Conservation (phyloP, 2,113 vertebrate genomes). For the Vimba vimba region DNA sequence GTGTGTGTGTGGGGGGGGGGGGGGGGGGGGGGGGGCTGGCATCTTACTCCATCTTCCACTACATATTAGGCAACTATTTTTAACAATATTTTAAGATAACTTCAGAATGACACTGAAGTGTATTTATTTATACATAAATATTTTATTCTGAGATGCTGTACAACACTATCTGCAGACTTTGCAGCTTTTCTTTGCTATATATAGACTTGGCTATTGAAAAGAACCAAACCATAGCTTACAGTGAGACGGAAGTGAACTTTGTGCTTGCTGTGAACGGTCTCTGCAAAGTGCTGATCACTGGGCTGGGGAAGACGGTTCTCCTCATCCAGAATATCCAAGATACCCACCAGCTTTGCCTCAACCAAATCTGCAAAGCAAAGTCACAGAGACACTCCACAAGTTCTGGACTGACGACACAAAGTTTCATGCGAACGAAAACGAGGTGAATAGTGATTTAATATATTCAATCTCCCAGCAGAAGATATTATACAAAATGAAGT, state of each 20-base stretch:
- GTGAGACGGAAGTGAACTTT: slow-evolving; percentile 97
- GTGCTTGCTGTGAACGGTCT: slow-evolving; percentile 91
- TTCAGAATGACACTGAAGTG: neutral
- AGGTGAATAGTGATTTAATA: slow-evolving; percentile 33
- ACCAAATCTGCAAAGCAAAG: slow-evolving; percentile 84
- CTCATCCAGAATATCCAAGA: slow-evolving; percentile 97
- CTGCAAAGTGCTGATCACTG: slow-evolving; percentile 94
- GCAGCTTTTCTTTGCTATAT: neutral
- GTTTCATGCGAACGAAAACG: neutral
- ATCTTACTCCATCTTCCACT: neutral
- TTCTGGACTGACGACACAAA: slow-evolving; percentile 13
- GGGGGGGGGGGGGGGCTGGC: neutral
- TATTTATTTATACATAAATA: no score
- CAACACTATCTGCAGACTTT: neutral
- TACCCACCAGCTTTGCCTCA: slow-evolving; percentile 90
- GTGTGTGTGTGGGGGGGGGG: no score
- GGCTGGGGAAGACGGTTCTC: slow-evolving; percentile 97
- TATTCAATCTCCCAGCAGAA: slow-evolving; percentile 35
- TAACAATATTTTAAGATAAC: neutral
- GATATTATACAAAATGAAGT: slow-evolving; percentile 38
- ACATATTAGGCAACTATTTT: neutral
- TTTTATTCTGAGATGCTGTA: no score
- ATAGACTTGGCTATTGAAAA: neutral
- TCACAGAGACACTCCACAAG: slow-evolving; percentile 9
- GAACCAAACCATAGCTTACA: slow-evolving; percentile 72